Base-by-base conservation (phyloP, 2,888 invertebrate species). In the Hyles lineata region DNA sequence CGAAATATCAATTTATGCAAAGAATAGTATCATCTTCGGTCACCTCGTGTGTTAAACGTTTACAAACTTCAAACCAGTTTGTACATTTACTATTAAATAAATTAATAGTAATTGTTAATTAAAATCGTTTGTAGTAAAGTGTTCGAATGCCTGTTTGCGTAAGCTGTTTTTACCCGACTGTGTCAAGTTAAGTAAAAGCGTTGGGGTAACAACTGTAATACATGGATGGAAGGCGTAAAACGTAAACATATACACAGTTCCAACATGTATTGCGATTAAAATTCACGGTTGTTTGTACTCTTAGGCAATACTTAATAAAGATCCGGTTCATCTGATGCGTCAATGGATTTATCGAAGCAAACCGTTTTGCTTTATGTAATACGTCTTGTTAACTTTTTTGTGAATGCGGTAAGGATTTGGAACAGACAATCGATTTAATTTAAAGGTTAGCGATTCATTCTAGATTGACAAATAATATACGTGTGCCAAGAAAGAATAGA, bases 361-460 rank as follows among this genome's bases (percentile, higher is more conserved):
- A 70, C 21, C 58, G 21, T 55, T 25, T 70, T 70, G 35, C 70
- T 70, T 70, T 55, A 55, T 1, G 17, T 11, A 29, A 61, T 61
- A 61, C 11, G 0, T 43, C 43, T 61, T 3, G 23, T 61, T 25
- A 61, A 25, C 11, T 23, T 50, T 70, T n/a, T 50, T 19, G 15
- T 29, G 25, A 58, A 32, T 71, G 52, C 29, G 25, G n/a, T 52
- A 71, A 71, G 25, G n/a, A 62, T 62, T 25, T 52, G 25, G 25
- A 23, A 29, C 50, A n/a, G 17, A 70, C 32, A 15, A 43, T 58
- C 23, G 43, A 59, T 67, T 71, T 21, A 55, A 55, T 63, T 32
- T 32, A 72, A 72, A 72, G 58, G 67, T 72, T 67, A 72, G n/a
- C 58, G 32, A 21, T 52, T 6, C 11, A 59, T 43, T 72, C 35